Base-by-base conservation (phyloP, 2,888 invertebrate species). In the Eurytoma adleriae region DNA sequence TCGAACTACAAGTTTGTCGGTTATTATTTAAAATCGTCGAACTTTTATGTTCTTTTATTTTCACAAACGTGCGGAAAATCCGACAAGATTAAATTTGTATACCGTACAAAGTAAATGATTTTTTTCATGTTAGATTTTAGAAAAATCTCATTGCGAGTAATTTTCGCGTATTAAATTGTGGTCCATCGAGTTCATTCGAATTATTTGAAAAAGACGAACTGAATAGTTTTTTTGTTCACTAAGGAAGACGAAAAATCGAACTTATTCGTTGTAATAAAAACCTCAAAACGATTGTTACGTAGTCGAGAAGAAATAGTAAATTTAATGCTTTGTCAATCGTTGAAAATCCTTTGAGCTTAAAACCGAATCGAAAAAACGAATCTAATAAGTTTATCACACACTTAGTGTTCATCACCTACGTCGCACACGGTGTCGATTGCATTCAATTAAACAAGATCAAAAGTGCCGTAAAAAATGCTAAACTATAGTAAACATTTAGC, bases 241-340 rank as follows among this genome's bases (percentile, higher is more conserved):
- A 69, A 72, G 73, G 79, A 79, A 82, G 73, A 77, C 75, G 14
- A 69, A 82, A 81, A 79, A 66, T 77, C 68, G 75, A 82, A 79
- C 76, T 79, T 64, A 79, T 77, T 76, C 20, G 20, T 66, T 70
- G 62, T 56, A 72, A 81, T 54, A 27, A 74, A 78, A 68, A 48
- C 16, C 14, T 78, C 12, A 67, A 40, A 71, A 54, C 13, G 7
- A 50, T 40, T 14, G 20, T 27, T 56, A 4, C 20, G 30, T n/a
- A 20, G 24, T 18, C 64, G 66, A 78, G 16, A 68, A 18, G 20
- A 3, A 77, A 71, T 57, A 10, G 20, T 66, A 30, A 3, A 64
- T 18, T 18, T 30, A 30, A 10, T 24, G 18, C 30, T 71, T 30
- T 57, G 12, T 48, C 13, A 72, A 40, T 72, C 59, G 16, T 14